phyloP scores from a whole-genome alignment of 1,140 invertebrate species.

The Coboldia fuscipes region DNA sequence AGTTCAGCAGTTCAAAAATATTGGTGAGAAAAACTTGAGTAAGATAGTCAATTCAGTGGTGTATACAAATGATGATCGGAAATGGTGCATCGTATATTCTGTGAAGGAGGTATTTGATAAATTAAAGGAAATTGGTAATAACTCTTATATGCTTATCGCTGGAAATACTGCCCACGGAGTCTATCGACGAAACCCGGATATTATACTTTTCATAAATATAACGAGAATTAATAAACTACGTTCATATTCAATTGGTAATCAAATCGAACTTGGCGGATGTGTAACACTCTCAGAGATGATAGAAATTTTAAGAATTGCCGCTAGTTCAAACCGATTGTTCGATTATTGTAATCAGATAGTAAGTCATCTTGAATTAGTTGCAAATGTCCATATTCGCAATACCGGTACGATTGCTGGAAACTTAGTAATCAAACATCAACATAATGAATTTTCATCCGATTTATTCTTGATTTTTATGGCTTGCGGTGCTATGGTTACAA shows the following conservation, averaged over 20 bases:
- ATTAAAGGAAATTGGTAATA: slow-evolving; percentile 5
- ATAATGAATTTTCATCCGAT: slow-evolving; percentile 47
- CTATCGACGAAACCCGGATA: neutral
- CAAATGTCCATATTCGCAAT: too few species aligned
- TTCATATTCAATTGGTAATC: neutral
- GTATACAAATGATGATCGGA: slow-evolving; percentile 1
- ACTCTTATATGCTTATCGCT: slow-evolving; percentile 11
- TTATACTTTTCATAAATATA: neutral
- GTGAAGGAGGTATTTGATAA: slow-evolving; percentile 9
- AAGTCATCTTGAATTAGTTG: neutral
- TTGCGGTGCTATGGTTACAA: slow-evolving; percentile 33
- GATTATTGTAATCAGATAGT: neutral
- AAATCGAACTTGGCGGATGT: neutral
- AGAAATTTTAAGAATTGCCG: neutral
- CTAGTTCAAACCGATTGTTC: neutral
- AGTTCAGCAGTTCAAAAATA: too few species aligned
- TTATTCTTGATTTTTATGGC: slow-evolving; percentile 46
- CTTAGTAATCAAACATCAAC: slow-evolving; percentile 55
- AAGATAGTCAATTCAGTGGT: too few species aligned
- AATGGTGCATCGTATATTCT: slow-evolving; percentile 10
- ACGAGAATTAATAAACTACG: neutral
- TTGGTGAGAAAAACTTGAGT: too few species aligned
- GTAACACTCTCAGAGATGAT: neutral
- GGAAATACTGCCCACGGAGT: slow-evolving; percentile 16
- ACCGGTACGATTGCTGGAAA: slow-evolving; percentile 51